Base-by-base conservation (phyloP, 1,140 invertebrate species). In the Bombus picipes region DNA sequence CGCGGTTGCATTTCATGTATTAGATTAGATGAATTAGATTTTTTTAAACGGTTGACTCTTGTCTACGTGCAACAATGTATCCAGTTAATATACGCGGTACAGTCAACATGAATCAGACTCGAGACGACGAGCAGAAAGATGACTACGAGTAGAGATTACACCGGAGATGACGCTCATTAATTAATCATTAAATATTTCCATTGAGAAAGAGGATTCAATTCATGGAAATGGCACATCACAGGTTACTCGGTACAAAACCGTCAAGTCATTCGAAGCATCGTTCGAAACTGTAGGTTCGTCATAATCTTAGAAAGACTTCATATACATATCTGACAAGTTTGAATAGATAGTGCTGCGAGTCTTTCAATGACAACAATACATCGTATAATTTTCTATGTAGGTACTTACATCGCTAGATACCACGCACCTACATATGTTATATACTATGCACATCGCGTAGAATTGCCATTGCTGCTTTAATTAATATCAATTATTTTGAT, bases 381-480 rank as follows among this genome's bases (percentile, higher is more conserved):
- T 37, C 74, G 10, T 59, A 18, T 76, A 76, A 76, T 76, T 76
- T 76, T 76, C 74, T 76, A 76, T 76, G 53, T 32, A 8, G 47
- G 47, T 53, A 73, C 15, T n/a, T 73, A 22, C n/a, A 32, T 1
- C 39, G 8, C 28, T 41, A 32, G 28, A 39, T 39, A 25, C 6
- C 25, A 59, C 53, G 5, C 37, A 9, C 18, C 13, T n/a, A 41
- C 28, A 0, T 3, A 8, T 75, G 13, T 53, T 37, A 37, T 5
- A 5, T 5, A 57, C 22, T n/a, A 18, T 59, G 3, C 12, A 15
- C 25, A 18, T 2, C 34, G 47, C 34, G 47, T 39, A 10, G 25
- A 57, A 71, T 43, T 43, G 6, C 34, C 32, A 28, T 53, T 57
- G 18, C 15, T 5, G 25, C 22, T 22, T 10, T 34, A 22, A 28